Evolutionary conservation across 2,113 vertebrate genomes (phyloP).

Genomic region (Oplegnathus fasciatus): DNA sequence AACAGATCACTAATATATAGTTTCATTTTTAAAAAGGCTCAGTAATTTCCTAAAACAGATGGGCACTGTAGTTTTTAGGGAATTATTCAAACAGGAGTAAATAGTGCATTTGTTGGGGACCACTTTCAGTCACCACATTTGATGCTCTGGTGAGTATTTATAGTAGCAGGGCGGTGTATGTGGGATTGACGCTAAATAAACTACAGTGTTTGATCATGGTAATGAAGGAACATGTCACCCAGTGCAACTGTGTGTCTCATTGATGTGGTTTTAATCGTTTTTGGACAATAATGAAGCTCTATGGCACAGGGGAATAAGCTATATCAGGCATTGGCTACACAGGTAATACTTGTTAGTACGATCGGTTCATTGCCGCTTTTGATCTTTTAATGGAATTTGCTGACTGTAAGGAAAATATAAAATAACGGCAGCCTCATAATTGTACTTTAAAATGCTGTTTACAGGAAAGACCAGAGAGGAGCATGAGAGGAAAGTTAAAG

Average conservation of each 20-base stretch:
- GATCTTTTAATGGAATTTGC: neutral
- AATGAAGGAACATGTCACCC: neutral
- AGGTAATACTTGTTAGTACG: neutral
- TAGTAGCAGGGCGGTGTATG: neutral
- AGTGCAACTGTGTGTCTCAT: neutral
- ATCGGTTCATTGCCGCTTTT: neutral
- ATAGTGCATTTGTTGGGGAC: neutral
- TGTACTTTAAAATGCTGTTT: neutral
- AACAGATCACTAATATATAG: neutral
- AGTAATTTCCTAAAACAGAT: neutral
- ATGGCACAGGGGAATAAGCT: neutral
- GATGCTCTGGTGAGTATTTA: neutral
- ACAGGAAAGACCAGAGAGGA: neutral
- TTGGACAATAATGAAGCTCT: neutral
- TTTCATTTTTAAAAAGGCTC: neutral
- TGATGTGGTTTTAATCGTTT: neutral
- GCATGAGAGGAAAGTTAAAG: neutral
- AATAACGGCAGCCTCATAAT: neutral
- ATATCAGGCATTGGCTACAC: neutral
- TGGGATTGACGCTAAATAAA: neutral
- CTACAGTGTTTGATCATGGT: neutral
- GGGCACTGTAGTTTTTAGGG: too few species aligned
- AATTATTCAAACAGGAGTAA: neutral
- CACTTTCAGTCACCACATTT: neutral
- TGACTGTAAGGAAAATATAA: neutral